phyloP scores from a whole-genome alignment of 2,113 vertebrate species.

The Elephas maximus region DNA sequence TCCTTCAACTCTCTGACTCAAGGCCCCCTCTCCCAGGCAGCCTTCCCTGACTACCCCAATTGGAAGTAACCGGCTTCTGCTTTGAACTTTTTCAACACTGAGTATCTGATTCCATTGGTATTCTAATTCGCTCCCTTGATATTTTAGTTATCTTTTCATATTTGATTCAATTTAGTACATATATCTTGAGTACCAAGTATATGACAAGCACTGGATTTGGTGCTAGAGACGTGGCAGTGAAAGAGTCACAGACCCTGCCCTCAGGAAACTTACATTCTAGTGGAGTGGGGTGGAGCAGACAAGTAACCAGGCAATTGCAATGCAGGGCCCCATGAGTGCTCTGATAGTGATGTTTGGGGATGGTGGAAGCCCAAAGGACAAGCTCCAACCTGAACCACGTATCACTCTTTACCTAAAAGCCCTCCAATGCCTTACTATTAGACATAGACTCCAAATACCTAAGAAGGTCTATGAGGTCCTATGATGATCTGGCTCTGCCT shows the following conservation, averaged over 20 bases:
- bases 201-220: neutral
- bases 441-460: neutral
- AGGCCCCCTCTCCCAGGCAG: neutral
- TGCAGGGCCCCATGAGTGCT: accelerated
- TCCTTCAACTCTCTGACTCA: neutral
- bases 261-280: neutral
- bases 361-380: neutral
- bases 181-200: neutral
- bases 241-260: neutral
- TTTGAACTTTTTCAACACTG: neutral
- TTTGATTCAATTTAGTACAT: neutral
- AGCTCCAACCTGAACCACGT: neutral
- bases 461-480: neutral
- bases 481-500: neutral
- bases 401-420: neutral
- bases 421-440: accelerated
- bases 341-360: accelerated
- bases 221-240: neutral
- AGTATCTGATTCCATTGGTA: neutral
- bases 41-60: neutral
- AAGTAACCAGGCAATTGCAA: neutral
- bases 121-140: neutral
- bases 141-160: neutral
- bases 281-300: accelerated
- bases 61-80: neutral